phyloP scores from a whole-genome alignment of 2,888 invertebrate species.

The Cataglyphis albicans region DNA sequence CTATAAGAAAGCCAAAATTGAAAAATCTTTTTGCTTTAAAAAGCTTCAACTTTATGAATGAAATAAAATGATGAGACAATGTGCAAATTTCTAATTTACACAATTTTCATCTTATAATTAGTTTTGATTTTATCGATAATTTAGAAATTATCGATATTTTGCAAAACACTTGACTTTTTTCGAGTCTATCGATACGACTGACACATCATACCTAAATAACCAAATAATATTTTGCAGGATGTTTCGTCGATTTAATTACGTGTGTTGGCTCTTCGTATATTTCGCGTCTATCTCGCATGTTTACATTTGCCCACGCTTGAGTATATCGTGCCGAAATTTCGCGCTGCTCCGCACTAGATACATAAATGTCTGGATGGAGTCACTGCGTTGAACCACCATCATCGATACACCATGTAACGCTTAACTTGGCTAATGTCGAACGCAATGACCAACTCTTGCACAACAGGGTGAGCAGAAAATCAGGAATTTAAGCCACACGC shows the following conservation, averaged over 20 bases:
- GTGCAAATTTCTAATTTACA: too few species aligned
- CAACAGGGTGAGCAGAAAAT: slow-evolving; percentile 34
- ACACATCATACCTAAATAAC: not conserved
- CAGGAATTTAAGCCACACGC: not conserved
- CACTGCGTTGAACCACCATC: slow-evolving; percentile 45
- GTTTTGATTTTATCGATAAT: not conserved
- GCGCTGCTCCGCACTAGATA: slow-evolving; percentile 22
- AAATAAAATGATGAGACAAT: too few species aligned
- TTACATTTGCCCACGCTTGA: slow-evolving; percentile 51
- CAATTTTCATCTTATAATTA: not conserved
- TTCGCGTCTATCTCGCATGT: slow-evolving; percentile 54
- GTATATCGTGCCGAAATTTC: slow-evolving; percentile 54
- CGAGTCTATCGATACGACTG: not conserved
- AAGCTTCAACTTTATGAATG: too few species aligned
- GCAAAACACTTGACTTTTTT: not conserved
- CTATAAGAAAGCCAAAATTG: too few species aligned
- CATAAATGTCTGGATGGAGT: slow-evolving; percentile 29
- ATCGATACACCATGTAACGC: slow-evolving; percentile 24
- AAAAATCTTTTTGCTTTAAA: too few species aligned
- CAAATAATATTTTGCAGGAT: slow-evolving; percentile 6
- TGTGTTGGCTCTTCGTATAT: slow-evolving; percentile 53
- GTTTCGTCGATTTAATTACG: slow-evolving; percentile 63
- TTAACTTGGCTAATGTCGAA: slow-evolving; percentile 42
- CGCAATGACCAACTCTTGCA: slow-evolving; percentile 3
- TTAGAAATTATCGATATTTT: not conserved